phyloP scores from a whole-genome alignment of 1,140 invertebrate species.

The Ganaspis sp. region DNA sequence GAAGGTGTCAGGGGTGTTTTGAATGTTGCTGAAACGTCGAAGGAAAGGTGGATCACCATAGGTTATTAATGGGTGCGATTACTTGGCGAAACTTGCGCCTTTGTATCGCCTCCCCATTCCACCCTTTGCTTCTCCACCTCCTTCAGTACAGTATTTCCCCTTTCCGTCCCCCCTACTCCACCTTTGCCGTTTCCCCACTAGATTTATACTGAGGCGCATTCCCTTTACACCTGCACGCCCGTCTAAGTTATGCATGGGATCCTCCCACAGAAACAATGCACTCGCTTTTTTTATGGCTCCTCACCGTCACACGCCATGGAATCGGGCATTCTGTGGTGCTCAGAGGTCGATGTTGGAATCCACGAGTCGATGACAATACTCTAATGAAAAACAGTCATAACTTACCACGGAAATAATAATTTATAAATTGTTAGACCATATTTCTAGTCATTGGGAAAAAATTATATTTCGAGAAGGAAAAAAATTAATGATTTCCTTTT shows the following conservation, averaged over 20 bases:
- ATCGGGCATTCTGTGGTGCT: conserved; percentile 49
- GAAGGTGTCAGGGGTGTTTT: conserved; percentile 10
- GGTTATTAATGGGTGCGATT: conserved; percentile 73
- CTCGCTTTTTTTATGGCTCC: conserved; percentile 59
- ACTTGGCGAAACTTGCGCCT: conserved; percentile 71
- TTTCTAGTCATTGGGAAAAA: too few relatives aligned
- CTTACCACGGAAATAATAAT: neutral
- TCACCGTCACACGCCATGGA: conserved; percentile 57
- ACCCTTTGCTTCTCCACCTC: conserved; percentile 42
- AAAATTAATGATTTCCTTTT: too few relatives aligned
- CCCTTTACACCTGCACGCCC: conserved; percentile 72
- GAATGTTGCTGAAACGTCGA: conserved; percentile 27
- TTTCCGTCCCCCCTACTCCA: conserved; percentile 39
- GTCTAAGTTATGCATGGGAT: conserved; percentile 73
- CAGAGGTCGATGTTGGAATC: neutral
- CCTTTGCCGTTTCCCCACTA: conserved; percentile 40
- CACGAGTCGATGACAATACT: neutral
- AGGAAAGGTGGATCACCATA: conserved; percentile 60
- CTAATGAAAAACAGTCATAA: neutral
- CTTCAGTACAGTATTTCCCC: neutral
- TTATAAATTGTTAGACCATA: too few relatives aligned
- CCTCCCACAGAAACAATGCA: conserved; percentile 75
- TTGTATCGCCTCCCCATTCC: conserved; percentile 44
- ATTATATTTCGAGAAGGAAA: too few relatives aligned
- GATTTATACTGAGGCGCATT: conserved; percentile 65